Evolutionary conservation across 2,797 vertebrate species (phyloP).

Genomic region (Anolis apletophallus): DNA sequence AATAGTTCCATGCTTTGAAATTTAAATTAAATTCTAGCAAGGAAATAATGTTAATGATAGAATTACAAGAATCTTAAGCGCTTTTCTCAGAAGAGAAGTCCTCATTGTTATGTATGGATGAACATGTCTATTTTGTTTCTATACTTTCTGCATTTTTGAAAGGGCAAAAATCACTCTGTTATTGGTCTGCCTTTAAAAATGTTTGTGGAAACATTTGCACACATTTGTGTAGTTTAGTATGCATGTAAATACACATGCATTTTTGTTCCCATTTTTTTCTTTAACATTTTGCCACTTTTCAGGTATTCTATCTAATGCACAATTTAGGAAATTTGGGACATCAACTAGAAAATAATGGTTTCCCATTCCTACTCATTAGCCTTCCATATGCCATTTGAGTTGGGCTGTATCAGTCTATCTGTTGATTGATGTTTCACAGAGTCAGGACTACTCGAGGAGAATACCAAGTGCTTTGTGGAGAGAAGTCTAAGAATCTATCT

Average conservation of each 20-base stretch:
- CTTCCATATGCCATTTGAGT: background rate
- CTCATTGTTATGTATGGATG: background rate
- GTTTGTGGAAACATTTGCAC: background rate
- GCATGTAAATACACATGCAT: background rate
- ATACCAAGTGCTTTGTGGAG: background rate
- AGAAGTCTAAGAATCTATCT: background rate
- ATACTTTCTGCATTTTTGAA: background rate
- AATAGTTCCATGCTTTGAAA: background rate
- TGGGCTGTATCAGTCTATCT: background rate
- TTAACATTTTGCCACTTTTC: background rate
- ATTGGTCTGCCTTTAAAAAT: background rate
- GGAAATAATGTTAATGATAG: background rate
- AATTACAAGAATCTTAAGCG: background rate
- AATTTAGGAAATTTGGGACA: background rate
- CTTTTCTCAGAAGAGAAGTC: background rate
- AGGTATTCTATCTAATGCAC: background rate
- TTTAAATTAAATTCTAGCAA: background rate
- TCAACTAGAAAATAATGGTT: background rate
- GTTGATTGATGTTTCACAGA: background rate
- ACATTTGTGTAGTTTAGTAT: background rate
- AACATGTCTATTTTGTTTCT: background rate
- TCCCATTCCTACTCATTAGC: background rate
- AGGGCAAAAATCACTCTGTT: background rate
- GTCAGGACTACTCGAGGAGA: background rate
- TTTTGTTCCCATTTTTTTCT: too few species aligned